phyloP scores from a whole-genome alignment of 2,888 invertebrate genomes.

The Aphidius colemani region DNA sequence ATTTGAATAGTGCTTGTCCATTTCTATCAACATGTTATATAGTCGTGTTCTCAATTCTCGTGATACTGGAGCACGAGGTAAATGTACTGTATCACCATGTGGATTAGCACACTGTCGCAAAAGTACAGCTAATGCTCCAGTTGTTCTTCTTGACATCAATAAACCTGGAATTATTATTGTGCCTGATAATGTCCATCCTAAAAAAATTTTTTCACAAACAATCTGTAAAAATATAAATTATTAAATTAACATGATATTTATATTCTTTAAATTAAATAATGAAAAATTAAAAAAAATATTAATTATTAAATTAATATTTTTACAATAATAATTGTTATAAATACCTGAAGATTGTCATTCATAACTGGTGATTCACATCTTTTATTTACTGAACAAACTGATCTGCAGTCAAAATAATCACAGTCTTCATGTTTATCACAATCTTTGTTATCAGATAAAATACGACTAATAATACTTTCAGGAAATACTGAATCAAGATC shows the following conservation, averaged over 20 bases:
- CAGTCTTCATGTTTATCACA: constrained; percentile 70
- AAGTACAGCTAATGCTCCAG: constrained; percentile 64
- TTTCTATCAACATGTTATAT: constrained; percentile 63
- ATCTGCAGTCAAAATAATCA: constrained; percentile 71
- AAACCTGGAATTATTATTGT: constrained; percentile 67
- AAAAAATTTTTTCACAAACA: constrained; percentile 69
- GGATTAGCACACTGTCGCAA: constrained; percentile 68
- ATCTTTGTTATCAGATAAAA: constrained; percentile 60
- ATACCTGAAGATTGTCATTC: constrained; percentile 67
- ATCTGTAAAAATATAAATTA: constrained; percentile 61
- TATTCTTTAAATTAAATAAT: too few species aligned
- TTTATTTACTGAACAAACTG: constrained; percentile 64
- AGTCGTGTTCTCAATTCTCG: constrained; percentile 62
- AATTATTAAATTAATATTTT: too few species aligned
- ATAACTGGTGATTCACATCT: constrained; percentile 65
- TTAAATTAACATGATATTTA: too few species aligned
- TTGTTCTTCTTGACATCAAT: constrained; percentile 66
- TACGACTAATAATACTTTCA: constrained; percentile 61
- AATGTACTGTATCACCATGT: constrained; percentile 56
- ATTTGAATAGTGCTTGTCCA: constrained; percentile 53
- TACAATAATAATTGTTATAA: too few species aligned
- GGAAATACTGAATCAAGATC: constrained; percentile 70
- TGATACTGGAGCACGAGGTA: constrained; percentile 61
- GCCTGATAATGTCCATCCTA: constrained; percentile 69
- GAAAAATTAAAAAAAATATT: neutral